These are phyloP conservation scores for Hemithea aestivaria DNA, from an alignment of 2,888 invertebrate species.

Conservation along the genomic window DNA sequence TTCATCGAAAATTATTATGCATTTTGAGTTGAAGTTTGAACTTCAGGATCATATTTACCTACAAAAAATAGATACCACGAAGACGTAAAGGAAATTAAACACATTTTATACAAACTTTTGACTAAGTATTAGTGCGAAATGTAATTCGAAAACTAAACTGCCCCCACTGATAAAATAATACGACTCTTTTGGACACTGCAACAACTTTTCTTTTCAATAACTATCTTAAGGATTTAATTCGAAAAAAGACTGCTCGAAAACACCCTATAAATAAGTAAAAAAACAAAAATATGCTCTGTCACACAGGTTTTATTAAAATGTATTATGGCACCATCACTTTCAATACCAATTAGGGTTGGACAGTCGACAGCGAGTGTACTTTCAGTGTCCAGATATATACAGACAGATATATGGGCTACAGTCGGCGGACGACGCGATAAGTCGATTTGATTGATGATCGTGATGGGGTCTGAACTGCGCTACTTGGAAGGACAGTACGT, in stretches of 20 bases:
- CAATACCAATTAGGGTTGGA: constrained; percentile 30
- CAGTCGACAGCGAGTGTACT: constrained; percentile 34
- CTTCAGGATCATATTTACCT: too few relatives aligned
- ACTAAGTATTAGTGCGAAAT: too few relatives aligned
- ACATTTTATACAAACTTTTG: too few relatives aligned
- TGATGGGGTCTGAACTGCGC: constrained; percentile 24
- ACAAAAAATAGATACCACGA: too few relatives aligned
- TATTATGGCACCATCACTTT: constrained; percentile 25
- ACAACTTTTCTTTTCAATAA: too few relatives aligned
- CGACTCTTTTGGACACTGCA: too few relatives aligned
- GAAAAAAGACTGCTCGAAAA: background rate
- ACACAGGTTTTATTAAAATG: constrained; percentile 14
- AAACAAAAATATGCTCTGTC: constrained; percentile 1
- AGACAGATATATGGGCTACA: constrained; percentile 33
- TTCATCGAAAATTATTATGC: too few relatives aligned
- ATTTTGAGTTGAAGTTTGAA: too few relatives aligned
- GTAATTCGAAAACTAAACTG: too few relatives aligned
- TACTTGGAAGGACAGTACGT: constrained; percentile 1
- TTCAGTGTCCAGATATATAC: constrained; percentile 37
- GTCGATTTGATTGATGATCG: constrained; percentile 56
- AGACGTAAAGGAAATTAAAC: too few relatives aligned
- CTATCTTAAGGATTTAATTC: too few relatives aligned
- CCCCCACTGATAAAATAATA: too few relatives aligned
- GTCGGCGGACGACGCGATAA: constrained; percentile 45
- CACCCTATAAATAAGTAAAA: background rate